Conservation (phyloP, 1,140 invertebrate genomes). For the Pseudomyrmex dendroicus region DNA sequence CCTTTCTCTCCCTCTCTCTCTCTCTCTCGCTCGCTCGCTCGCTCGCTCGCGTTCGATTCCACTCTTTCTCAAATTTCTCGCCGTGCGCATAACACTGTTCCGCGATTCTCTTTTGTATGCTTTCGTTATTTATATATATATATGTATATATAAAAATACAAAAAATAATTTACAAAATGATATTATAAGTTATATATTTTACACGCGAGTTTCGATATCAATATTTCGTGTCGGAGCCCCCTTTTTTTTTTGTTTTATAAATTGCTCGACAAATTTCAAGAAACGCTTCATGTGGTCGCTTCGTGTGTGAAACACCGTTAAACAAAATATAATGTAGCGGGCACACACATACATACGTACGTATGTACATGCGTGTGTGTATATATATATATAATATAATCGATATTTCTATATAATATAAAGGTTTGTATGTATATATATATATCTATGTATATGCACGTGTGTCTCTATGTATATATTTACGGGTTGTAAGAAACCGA, state of each 20-base stretch:
- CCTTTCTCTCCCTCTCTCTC: conserved; percentile 14
- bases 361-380: conserved; percentile 46
- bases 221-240: conserved; percentile 43
- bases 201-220: conserved; percentile 73
- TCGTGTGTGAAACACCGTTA: conserved; percentile 58
- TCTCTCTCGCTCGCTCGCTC: conserved; percentile 1
- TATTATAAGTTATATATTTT: conserved; percentile 75
- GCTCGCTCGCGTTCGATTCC: not conserved
- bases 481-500: conserved; percentile 64
- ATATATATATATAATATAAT: conserved; percentile 54
- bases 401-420: conserved; percentile 40
- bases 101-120: conserved; percentile 70
- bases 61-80: conserved; percentile 1
- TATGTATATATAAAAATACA: conserved; percentile 79
- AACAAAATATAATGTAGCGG: conserved; percentile 78
- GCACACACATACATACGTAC: conserved; percentile 46
- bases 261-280: conserved; percentile 66
- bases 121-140: conserved; percentile 73
- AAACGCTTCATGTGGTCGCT: conserved; percentile 58
- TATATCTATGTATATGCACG: conserved; percentile 59
- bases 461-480: conserved; percentile 62
- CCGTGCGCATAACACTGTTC: conserved; percentile 71
- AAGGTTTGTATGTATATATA: conserved; percentile 56
- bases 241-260: not conserved
- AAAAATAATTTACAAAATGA: conserved; percentile 81